Percentiles rank a stretch among this genome's conserved stretches.
These are phyloP conservation scores for Phoronis australis DNA, from an alignment of 2,888 invertebrate species.

Conservation along the genomic window DNA sequence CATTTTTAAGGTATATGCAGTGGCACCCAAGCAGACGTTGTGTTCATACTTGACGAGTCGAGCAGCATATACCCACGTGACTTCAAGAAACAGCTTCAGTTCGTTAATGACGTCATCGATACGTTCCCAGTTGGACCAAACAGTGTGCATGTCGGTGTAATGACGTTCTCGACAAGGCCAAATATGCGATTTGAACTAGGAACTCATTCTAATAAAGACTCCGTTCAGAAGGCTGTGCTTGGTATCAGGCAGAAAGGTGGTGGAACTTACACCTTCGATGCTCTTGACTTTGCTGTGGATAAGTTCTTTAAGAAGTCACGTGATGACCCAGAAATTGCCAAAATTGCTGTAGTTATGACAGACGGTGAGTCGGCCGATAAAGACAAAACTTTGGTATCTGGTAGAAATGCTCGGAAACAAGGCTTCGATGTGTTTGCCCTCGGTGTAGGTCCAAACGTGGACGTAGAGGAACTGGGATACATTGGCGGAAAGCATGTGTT, in stretches of 20 bases:
- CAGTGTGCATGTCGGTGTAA: neutral
- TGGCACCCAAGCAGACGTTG: neutral
- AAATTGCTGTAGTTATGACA: neutral
- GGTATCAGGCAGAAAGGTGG: neutral
- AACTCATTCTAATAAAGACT: neutral
- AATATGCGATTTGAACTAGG: neutral
- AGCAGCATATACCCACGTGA: neutral
- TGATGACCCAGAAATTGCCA: neutral
- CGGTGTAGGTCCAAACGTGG: slow-evolving; percentile 8
- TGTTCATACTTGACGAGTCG: neutral
- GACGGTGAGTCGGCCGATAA: neutral
- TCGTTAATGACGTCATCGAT: neutral
- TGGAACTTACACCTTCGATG: neutral
- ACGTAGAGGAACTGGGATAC: slow-evolving; percentile 4
- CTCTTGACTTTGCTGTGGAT: neutral
- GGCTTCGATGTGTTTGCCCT: slow-evolving; percentile 8
- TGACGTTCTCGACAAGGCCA: neutral
- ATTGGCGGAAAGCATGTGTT: slow-evolving; percentile 4
- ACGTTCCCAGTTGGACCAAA: neutral
- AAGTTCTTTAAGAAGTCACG: neutral
- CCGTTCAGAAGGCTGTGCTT: neutral
- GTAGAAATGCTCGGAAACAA: too few relatives aligned
- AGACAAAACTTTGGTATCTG: neutral
- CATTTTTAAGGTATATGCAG: too few relatives aligned
- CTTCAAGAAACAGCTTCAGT: neutral